These are phyloP conservation scores for Samia ricini DNA, from an alignment of 1,140 invertebrate genomes.

Conservation along the genomic window DNA sequence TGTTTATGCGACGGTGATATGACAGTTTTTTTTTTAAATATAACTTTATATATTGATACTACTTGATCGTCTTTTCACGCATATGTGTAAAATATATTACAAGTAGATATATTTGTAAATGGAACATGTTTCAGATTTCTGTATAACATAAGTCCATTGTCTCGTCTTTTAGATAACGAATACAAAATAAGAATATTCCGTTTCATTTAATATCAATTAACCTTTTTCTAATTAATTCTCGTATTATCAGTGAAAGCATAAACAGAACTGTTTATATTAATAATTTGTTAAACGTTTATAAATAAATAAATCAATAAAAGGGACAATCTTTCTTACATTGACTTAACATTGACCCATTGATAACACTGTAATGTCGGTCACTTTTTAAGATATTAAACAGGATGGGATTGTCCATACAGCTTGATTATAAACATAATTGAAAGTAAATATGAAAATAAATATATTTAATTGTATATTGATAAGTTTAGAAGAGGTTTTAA, in stretches of 20 bases:
- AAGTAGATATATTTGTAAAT: no score
- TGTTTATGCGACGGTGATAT: no score
- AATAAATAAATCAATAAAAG: conserved; percentile 1
- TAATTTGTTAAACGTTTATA: neutral
- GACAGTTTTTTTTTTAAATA: no score
- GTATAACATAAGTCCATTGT: no score
- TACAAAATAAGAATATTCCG: neutral
- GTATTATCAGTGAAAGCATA: neutral
- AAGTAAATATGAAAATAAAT: neutral
- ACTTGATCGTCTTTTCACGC: no score
- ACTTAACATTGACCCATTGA: neutral
- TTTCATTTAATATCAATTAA: neutral
- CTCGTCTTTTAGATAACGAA: neutral
- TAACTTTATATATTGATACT: no score
- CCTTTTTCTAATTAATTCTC: neutral
- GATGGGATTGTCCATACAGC: neutral
- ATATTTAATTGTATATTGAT: neutral
- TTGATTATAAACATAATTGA: neutral
- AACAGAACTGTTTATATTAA: neutral
- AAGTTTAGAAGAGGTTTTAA: no score
- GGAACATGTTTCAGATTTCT: no score
- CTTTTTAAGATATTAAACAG: neutral
- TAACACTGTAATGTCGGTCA: neutral
- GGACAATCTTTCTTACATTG: neutral
- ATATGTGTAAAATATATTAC: no score